Evolutionary conservation across 2,113 vertebrate genomes (phyloP).

Genomic region (Perca flavescens): DNA sequence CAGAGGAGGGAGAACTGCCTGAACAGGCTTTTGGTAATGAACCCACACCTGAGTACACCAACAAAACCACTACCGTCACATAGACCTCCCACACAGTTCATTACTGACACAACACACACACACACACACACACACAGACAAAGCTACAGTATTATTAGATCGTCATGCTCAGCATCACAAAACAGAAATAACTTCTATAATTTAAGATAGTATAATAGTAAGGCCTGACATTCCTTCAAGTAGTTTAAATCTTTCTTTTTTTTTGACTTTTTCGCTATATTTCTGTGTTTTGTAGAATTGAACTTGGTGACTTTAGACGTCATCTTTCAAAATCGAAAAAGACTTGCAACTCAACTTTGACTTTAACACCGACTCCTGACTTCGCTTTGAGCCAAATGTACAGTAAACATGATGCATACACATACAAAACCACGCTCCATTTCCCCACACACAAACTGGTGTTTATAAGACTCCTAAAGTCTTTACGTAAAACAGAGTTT

Average conservation of each 20-base stretch:
- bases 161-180: not conserved
- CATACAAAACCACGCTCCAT: no score
- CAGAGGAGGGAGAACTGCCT: slow-evolving; percentile 29
- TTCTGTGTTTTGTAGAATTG: not conserved
- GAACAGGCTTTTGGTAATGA: slow-evolving; percentile 17
- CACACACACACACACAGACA: not conserved
- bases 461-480: no score
- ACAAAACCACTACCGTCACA: not conserved
- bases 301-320: not conserved
- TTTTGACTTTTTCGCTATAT: not conserved
- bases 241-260: not conserved
- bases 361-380: not conserved
- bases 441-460: no score
- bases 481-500: no score
- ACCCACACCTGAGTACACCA: not conserved
- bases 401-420: no score
- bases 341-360: not conserved
- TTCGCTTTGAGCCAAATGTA: no score
- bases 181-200: not conserved
- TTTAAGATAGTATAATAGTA: no score
- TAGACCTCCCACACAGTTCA: slow-evolving; percentile 13
- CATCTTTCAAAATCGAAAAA: not conserved
- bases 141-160: not conserved
- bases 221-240: not conserved
- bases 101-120: not conserved